These are phyloP conservation scores for Scolopax bukidnonensis DNA, from an alignment of 2,797 vertebrate genomes.

Conservation along the genomic window DNA sequence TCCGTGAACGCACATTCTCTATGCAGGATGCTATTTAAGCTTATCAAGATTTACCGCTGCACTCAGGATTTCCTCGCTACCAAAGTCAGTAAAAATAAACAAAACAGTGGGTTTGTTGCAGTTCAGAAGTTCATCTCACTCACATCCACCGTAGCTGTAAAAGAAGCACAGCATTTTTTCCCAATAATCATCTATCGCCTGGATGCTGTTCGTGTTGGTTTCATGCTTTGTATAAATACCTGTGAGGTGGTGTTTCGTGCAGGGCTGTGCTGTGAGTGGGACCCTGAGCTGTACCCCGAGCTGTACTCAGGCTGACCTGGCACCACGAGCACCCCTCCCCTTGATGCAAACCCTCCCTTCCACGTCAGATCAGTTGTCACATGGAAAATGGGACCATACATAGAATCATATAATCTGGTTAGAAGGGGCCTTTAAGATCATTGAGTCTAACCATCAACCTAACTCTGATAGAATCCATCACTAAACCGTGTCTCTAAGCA, in stretches of 20 bases:
- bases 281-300: too few relatives aligned
- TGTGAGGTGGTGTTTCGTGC: background rate
- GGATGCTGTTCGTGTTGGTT: background rate
- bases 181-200: background rate
- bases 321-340: background rate
- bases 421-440: too few relatives aligned
- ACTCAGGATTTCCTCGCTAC: background rate
- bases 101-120: background rate
- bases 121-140: background rate
- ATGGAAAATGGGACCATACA: background rate
- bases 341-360: background rate
- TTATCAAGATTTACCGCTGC: slow-evolving; percentile 15
- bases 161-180: too few relatives aligned
- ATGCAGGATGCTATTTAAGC: slow-evolving; percentile 26
- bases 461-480: too few relatives aligned
- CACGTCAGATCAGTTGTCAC: background rate
- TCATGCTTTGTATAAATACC: background rate
- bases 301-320: background rate
- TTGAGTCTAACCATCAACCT: too few relatives aligned
- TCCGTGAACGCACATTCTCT: background rate
- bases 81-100: slow-evolving; percentile 35
- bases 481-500: too few relatives aligned
- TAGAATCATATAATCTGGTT: too few relatives aligned
- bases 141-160: accelerated
- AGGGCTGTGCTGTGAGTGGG: background rate